These are phyloP conservation scores for Pelmatolapia mariae DNA, from an alignment of 2,113 vertebrate species.

Conservation along the genomic window DNA sequence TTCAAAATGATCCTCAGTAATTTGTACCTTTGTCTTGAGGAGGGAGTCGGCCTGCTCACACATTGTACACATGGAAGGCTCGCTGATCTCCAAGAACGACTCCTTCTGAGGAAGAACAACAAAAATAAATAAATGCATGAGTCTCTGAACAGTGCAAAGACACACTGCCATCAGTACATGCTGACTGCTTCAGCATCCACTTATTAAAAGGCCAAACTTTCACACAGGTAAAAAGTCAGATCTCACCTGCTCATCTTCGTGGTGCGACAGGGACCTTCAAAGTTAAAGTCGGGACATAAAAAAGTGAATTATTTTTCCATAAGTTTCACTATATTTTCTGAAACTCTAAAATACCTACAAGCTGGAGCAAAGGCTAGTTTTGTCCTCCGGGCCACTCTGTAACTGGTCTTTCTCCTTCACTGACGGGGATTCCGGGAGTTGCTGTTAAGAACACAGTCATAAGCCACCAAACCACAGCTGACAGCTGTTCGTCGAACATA, in stretches of 20 bases:
- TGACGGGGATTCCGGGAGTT: slow-evolving; percentile 37
- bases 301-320: background rate
- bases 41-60: slow-evolving; percentile 75
- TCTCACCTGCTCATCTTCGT: slow-evolving; percentile 65
- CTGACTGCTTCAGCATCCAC: background rate
- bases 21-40: slow-evolving; percentile 73
- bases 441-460: background rate
- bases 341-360: slow-evolving; percentile 45
- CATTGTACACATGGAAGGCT: slow-evolving; percentile 70
- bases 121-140: background rate
- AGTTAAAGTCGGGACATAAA: background rate
- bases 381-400: slow-evolving; percentile 50
- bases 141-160: background rate
- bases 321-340: background rate
- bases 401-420: slow-evolving; percentile 63
- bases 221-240: background rate
- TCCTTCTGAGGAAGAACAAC: slow-evolving; percentile 62
- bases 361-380: slow-evolving; percentile 60
- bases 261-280: slow-evolving; percentile 62
- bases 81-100: slow-evolving; percentile 28
- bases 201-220: background rate
- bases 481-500: accelerated
- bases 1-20: background rate
- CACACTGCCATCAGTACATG: background rate
- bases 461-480: accelerated